phyloP scores from a whole-genome alignment of 92 coral and sea anemone species.

The Pocillopora grandis region DNA sequence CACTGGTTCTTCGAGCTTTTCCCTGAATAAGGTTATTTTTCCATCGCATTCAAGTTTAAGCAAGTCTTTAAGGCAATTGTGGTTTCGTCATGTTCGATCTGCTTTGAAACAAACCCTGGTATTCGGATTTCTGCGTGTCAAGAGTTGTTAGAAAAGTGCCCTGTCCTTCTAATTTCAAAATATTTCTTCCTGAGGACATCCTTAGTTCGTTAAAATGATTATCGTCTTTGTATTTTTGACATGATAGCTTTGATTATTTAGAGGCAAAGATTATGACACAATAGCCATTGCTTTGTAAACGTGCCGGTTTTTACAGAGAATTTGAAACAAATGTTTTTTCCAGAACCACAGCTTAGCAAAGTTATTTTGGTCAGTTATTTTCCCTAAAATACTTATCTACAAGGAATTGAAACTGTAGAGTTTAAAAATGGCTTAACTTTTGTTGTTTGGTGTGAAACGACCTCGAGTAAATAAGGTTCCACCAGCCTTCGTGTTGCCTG shows the following conservation, averaged over 20 bases:
- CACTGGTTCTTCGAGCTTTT: background rate
- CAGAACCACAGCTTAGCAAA: background rate
- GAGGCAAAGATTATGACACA: background rate
- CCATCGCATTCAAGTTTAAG: background rate
- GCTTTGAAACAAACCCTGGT: background rate
- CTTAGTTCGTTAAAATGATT: background rate
- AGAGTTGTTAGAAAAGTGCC: background rate
- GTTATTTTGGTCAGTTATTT: background rate
- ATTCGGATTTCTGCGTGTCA: background rate
- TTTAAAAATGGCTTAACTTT: background rate
- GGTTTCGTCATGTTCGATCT: background rate
- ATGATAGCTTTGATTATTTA: background rate
- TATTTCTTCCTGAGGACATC: background rate
- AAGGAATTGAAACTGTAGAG: background rate
- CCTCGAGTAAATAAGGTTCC: background rate
- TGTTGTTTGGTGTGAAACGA: background rate
- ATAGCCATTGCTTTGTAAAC: background rate
- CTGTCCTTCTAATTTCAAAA: conserved; percentile 6
- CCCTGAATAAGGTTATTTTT: background rate
- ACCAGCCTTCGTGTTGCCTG: background rate
- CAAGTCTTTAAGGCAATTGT: background rate
- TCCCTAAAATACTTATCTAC: background rate
- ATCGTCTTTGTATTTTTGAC: background rate
- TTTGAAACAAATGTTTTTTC: too few species aligned
- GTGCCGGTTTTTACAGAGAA: background rate